Evolutionary conservation across 2,113 vertebrate species (phyloP).

Genomic region (Pseudorectes ferrugineus): DNA sequence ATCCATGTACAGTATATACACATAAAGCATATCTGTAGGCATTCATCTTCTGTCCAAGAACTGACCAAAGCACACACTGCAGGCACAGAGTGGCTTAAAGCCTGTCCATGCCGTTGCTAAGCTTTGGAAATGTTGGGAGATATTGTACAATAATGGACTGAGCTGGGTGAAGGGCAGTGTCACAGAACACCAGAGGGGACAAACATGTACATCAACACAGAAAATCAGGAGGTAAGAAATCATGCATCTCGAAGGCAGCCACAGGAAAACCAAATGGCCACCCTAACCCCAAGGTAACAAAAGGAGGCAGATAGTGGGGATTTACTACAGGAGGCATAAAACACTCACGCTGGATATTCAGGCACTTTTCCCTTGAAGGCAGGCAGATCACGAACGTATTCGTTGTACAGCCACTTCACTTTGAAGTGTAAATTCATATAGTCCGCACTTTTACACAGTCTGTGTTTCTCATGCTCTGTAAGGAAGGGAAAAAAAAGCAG

Average conservation of each 20-base stretch:
- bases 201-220: not conserved
- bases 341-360: constrained; percentile 92
- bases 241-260: not conserved
- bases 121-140: not conserved
- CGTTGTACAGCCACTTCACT: constrained; percentile 97
- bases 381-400: constrained; percentile 89
- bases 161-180: not conserved
- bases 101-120: not conserved
- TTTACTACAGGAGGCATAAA: not conserved
- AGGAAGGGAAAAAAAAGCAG: not conserved
- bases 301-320: not conserved
- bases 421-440: constrained; percentile 99
- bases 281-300: not conserved
- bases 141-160: not conserved
- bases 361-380: constrained; percentile 83
- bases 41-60: not conserved
- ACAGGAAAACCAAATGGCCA: not conserved
- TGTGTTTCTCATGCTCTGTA: constrained; percentile 92
- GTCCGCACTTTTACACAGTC: constrained; percentile 94
- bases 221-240: not conserved
- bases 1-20: not conserved
- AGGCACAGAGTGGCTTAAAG: not conserved
- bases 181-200: not conserved
- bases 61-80: too few relatives aligned
- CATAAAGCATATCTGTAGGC: not conserved